Percentiles rank a stretch among this genome's conserved stretches.
Conservation (phyloP, 1,140 invertebrate species). For the Hestina assimilis region DNA sequence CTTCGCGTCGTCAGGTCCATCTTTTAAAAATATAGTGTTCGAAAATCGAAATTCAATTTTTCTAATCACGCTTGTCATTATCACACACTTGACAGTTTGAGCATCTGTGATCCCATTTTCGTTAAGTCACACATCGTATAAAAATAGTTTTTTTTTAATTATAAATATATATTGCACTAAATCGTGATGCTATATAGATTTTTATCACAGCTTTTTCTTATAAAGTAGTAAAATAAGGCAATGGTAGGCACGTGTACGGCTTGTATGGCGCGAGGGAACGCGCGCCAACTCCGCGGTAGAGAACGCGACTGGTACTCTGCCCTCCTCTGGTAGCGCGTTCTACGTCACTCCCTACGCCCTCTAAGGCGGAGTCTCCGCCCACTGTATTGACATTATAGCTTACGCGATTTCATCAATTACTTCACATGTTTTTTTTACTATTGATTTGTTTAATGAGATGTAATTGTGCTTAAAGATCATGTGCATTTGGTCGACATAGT, state of each 20-base stretch:
- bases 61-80: constrained; percentile 33
- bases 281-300: constrained; percentile 55
- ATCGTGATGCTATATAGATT: not conserved
- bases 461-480: constrained; percentile 69
- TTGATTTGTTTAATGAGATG: constrained; percentile 59
- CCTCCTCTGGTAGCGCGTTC: constrained; percentile 43
- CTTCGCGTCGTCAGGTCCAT: constrained; percentile 72
- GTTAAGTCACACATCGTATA: not conserved
- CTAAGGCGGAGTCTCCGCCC: constrained; percentile 56
- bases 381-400: constrained; percentile 33
- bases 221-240: constrained; percentile 3
- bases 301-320: constrained; percentile 64
- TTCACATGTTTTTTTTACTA: constrained; percentile 28
- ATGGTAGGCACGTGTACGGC: constrained; percentile 23
- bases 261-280: constrained; percentile 37
- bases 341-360: constrained; percentile 66
- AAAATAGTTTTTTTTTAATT: constrained; percentile 1
- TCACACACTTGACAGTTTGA: constrained; percentile 35
- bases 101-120: constrained; percentile 30
- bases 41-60: constrained; percentile 25
- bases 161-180: constrained; percentile 12
- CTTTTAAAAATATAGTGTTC: constrained; percentile 35
- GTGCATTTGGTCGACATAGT: no score
- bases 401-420: constrained; percentile 45
- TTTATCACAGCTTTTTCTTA: constrained; percentile 13